A percentile compares a stretch with the other conserved stretches of the same genome.
phyloP scores from a whole-genome alignment of 2,797 vertebrate genomes.

The Vireo griseus region DNA sequence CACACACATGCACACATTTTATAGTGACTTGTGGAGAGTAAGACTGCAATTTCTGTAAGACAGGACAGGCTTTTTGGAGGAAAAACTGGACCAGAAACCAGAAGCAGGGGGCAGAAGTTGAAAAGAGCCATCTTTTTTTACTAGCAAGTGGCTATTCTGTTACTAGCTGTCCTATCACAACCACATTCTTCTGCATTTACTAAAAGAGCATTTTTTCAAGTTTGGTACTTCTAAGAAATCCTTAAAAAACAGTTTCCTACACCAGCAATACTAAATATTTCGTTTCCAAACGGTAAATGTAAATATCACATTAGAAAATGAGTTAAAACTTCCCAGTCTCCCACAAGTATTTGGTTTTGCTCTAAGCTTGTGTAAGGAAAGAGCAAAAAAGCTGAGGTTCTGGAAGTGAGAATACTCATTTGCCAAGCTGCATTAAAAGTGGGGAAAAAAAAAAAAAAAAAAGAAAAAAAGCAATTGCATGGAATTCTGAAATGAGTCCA shows the following conservation, averaged over 20 bases:
- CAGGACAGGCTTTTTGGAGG: not conserved
- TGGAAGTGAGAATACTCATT: not conserved
- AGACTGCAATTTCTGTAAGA: not conserved
- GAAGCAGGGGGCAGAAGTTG: not conserved
- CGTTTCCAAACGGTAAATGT: not conserved
- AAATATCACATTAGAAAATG: not conserved
- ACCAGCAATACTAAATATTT: not conserved
- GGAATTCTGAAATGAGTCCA: not conserved
- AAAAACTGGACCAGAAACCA: not conserved
- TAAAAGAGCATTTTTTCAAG: not conserved
- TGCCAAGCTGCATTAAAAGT: not conserved
- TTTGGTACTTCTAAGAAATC: not conserved
- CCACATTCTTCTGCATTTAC: not conserved
- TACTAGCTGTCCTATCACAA: not conserved
- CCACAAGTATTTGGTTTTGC: not conserved
- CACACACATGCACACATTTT: not conserved
- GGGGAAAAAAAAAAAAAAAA: too few relatives aligned
- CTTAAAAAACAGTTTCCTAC: not conserved
- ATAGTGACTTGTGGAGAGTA: not conserved
- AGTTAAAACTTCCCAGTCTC: not conserved
- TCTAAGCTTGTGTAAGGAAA: not conserved
- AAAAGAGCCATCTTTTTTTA: not conserved
- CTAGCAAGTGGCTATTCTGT: not conserved
- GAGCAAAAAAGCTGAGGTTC: not conserved
- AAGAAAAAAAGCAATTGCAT: not conserved